These are phyloP conservation scores for Megaceryle alcyon DNA, from an alignment of 2,797 vertebrate species.

Conservation along the genomic window DNA sequence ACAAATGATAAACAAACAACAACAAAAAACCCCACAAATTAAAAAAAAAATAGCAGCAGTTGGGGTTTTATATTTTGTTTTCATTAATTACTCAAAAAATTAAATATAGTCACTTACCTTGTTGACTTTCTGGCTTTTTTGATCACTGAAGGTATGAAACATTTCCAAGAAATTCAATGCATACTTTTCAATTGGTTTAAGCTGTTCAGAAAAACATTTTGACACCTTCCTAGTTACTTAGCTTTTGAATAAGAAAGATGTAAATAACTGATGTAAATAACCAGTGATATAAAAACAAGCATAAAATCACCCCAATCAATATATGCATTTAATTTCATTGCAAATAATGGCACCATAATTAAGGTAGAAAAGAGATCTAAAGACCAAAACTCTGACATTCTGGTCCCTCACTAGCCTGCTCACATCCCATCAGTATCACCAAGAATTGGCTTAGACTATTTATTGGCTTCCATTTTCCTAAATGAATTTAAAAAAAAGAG, in stretches of 20 bases:
- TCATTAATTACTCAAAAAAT: not conserved
- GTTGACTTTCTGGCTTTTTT: slow-evolving; percentile 74
- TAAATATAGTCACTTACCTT: slow-evolving; percentile 75
- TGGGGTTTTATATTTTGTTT: not conserved
- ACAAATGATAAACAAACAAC: not conserved
- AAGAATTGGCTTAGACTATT: not conserved
- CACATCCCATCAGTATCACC: not conserved
- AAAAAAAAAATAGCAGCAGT: not conserved
- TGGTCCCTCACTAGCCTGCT: not conserved
- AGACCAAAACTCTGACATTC: not conserved
- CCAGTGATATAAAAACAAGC: not conserved
- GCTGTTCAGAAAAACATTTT: slow-evolving; percentile 74
- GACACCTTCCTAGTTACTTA: not conserved
- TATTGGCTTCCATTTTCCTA: not conserved
- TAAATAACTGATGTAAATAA: not conserved
- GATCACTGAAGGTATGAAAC: slow-evolving; percentile 78
- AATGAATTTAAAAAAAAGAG: not conserved
- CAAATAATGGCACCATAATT: not conserved
- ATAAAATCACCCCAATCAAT: not conserved
- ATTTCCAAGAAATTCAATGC: slow-evolving; percentile 90
- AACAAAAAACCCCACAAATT: not conserved
- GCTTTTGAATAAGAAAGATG: not conserved
- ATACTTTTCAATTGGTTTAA: slow-evolving; percentile 91
- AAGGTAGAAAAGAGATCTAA: not conserved
- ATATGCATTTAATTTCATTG: not conserved